phyloP scores from a whole-genome alignment of 2,113 vertebrate species.

The Poeciliopsis turrubarensis region DNA sequence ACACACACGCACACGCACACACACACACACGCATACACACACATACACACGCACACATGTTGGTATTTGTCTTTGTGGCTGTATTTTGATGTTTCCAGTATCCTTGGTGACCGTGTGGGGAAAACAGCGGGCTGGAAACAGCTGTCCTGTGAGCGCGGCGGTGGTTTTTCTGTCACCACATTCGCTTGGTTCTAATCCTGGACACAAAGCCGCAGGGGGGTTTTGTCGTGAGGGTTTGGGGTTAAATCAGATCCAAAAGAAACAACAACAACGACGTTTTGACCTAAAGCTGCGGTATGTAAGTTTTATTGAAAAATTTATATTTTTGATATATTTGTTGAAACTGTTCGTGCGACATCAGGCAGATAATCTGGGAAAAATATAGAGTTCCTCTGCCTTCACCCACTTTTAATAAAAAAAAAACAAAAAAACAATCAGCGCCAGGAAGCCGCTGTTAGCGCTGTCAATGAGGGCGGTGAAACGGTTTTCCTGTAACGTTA shows the following conservation, averaged over 20 bases:
- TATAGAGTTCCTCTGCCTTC: too few relatives aligned
- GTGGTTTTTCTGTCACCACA: constrained; percentile 29
- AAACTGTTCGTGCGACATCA: too few relatives aligned
- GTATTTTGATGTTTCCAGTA: constrained; percentile 69
- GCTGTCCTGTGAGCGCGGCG: constrained; percentile 55
- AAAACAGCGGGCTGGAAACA: constrained; percentile 60
- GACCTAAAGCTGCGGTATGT: background rate
- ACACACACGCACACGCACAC: too few relatives aligned
- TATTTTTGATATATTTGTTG: too few relatives aligned
- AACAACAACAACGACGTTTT: background rate
- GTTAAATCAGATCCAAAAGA: background rate
- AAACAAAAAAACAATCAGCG: too few relatives aligned
- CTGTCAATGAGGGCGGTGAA: too few relatives aligned
- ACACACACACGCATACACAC: constrained; percentile 30
- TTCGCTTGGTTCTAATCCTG: constrained; percentile 12
- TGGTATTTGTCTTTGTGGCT: constrained; percentile 69
- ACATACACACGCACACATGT: too few relatives aligned
- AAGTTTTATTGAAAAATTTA: too few relatives aligned
- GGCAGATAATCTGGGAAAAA: too few relatives aligned
- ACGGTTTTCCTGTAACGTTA: too few relatives aligned
- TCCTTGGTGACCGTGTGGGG: constrained; percentile 60
- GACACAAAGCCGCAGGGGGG: background rate
- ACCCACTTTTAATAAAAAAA: too few relatives aligned
- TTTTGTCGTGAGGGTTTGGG: background rate
- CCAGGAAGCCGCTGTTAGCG: too few relatives aligned